Base-by-base conservation (phyloP, 2,888 invertebrate genomes). In the Cerastis leucographa region DNA sequence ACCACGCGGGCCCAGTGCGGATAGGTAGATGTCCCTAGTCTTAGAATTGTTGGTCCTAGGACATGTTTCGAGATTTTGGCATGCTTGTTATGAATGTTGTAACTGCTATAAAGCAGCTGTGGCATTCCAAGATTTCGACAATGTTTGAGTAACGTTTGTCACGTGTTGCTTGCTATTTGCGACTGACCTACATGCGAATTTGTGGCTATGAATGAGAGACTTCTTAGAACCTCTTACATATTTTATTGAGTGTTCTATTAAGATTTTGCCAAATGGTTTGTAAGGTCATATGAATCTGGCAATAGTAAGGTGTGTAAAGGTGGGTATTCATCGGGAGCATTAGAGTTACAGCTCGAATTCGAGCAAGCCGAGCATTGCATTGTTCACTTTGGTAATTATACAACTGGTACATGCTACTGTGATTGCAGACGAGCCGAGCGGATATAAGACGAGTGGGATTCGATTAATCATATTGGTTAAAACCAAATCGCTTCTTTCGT, bases 101-200 rank as follows among this genome's bases (percentile, higher is more conserved):
- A 44, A 80, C 66, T 19, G 71, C 40, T 71, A 61, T 76, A 64
- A 69, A 67, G 14, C 69, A 67, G 66, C 71, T 74, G 71, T 59
- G 44, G 49, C 78, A 81, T 86, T 80, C 73, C 61, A 65, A 78
- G 54, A 76, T 66, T 76, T 81, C 75, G 66, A 67, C 78, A 74
- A 78, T 79, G 65, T 85, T 86, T 70, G 78, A 79, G 14, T 75
- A 67, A 74, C 64, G 19, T 67, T 65, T 80, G 81, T 82, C 76
- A 74, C 74, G 71, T 81, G 81, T 66, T 42, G 0, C n/a, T 80
- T 59, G 79, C 81, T 90, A 88, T 89, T 88, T 85, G 51, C 65
- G 81, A 61, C 68, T 87, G 89, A 88, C 91, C 91, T 81, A 87
- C 67, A 85, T 90, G 78, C 80, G 68, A 86, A 80, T 86, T 74